Base-by-base conservation (phyloP, 2,113 vertebrate species). In the Cavia aperea region DNA sequence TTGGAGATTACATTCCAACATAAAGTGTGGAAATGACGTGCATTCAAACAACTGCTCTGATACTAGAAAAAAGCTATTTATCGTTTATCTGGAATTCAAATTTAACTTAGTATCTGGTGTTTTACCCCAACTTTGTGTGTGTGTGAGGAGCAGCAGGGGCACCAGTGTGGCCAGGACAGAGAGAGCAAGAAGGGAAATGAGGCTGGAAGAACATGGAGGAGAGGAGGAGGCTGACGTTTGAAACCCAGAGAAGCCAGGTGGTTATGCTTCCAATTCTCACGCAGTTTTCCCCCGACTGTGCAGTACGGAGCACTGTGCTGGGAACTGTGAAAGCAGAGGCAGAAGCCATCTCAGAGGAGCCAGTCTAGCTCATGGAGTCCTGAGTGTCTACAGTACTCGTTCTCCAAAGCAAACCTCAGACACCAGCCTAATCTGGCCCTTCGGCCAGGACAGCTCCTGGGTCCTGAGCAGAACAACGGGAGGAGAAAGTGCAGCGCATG, bases 301-400 rank as follows among this genome's bases (percentile, higher is more conserved):
- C 33, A 70, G 2, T 24, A 54, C 29, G 81, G 24, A 81, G 81
- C 13, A 6, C 31, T 54, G 12, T 23, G 18, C 60, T 31, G 18
- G 13, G 24, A 33, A 31, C 26, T 49, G 2, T 75, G 72, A 75
- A 49, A 26, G n/a, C 81, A 46, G 72, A 68, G 31, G 23, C 1
- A 36, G 43, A 77, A 24, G 0, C 33, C 9, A 2, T 3, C 56
- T 4, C 0, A 2, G n/a, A 10, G 46, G 3, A 43, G 29, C 21
- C 33, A 8, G 5, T 14, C 39, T 73, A 65, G 23, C 9, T 23
- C 54, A 68, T 23, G 33, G 36, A 39, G 65, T 24, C 31, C 3
- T 49, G 12, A 16, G 31, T 2, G 33, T 82, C 36, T 70, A 43
- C 11, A 62, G 58, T 14, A 29, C 12, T 13, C n/a, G 16, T 85